Conservation (phyloP, 2,797 vertebrate species). For the Squalus acanthias region DNA sequence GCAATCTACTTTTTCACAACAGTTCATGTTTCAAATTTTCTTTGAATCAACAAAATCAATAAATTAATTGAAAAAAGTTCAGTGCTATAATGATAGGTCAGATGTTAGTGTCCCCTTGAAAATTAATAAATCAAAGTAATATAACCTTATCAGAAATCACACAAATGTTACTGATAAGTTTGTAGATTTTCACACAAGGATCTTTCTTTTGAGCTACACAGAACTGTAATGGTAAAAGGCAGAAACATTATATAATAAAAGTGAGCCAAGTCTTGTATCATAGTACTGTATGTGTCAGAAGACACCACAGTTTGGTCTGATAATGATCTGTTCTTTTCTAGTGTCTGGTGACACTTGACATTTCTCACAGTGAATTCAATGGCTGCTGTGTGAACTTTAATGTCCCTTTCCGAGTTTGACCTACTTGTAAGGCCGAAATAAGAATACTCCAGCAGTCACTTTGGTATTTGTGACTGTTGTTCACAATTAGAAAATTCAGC, state of each 20-base stretch:
- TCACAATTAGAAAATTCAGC: not conserved
- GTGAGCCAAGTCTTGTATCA: not conserved
- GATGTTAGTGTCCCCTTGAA: not conserved
- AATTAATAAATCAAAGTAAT: not conserved
- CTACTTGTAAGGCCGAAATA: not conserved
- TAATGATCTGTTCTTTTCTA: not conserved
- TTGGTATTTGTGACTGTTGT: not conserved
- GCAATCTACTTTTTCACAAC: not conserved
- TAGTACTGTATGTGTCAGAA: not conserved
- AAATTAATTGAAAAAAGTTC: not conserved
- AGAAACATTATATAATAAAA: not conserved
- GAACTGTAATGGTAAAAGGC: not conserved
- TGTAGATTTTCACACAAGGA: not conserved
- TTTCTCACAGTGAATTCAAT: conserved; percentile 22
- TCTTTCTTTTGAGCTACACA: not conserved
- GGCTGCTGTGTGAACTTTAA: not conserved
- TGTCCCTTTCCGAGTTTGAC: not conserved
- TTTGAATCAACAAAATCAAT: conserved; percentile 20
- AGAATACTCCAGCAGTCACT: not conserved
- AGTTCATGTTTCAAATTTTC: not conserved
- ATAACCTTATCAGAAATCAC: not conserved
- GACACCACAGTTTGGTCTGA: not conserved
- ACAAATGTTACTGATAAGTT: not conserved
- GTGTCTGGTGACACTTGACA: not conserved
- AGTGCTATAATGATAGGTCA: not conserved